Evolutionary conservation across 1,140 invertebrate genomes (phyloP).

Genomic region (Orchesella cincta): DNA sequence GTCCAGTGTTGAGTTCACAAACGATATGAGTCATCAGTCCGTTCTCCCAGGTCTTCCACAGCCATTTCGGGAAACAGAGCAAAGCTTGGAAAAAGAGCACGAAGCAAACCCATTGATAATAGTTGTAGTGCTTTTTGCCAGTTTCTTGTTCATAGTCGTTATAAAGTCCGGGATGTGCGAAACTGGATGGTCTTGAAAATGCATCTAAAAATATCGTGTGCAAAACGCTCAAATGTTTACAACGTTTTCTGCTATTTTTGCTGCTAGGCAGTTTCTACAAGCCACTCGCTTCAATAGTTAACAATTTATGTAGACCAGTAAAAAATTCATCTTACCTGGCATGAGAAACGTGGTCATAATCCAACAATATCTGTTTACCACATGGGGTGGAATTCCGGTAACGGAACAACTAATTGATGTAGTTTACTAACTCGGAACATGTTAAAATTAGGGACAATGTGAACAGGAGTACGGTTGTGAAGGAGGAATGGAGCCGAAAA

Average conservation of each 20-base stretch:
- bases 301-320: no score
- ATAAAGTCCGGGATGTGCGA: conserved; percentile 56
- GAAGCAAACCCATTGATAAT: conserved; percentile 62
- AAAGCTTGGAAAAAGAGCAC: background rate
- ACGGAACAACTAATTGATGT: conserved; percentile 69
- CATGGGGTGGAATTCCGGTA: conserved; percentile 67
- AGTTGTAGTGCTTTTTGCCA: conserved; percentile 76
- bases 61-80: background rate
- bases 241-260: no score
- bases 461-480: conserved; percentile 79
- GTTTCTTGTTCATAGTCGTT: conserved; percentile 70
- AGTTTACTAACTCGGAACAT: conserved; percentile 84
- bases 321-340: no score
- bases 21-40: background rate
- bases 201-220: no score
- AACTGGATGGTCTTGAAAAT: conserved; percentile 68
- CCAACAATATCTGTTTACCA: conserved; percentile 87
- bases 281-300: no score
- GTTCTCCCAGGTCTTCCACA: background rate
- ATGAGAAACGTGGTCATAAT: conserved; percentile 88
- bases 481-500: conserved; percentile 83
- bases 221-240: no score
- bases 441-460: conserved; percentile 84
- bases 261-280: no score
- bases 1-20: conserved; percentile 55